Conservation (phyloP, 2,797 vertebrate genomes). For the Tamandua tetradactyla region DNA sequence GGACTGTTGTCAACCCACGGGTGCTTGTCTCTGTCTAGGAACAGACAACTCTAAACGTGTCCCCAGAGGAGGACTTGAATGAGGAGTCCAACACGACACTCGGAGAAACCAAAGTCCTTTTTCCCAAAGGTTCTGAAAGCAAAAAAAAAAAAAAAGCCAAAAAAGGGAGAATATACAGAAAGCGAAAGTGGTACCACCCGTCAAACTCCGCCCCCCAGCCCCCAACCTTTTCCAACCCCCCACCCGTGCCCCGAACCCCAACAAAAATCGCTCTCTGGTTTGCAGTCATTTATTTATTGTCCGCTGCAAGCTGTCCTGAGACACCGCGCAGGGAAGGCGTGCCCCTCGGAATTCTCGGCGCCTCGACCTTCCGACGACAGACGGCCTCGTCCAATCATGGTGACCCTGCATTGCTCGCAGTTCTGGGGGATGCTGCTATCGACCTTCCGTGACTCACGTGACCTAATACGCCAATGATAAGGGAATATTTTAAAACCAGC, state of each 20-base stretch:
- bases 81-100: constrained; percentile 58
- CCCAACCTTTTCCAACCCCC: neutral
- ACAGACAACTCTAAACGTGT: constrained; percentile 83
- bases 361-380: constrained; percentile 86
- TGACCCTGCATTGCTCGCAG: constrained; percentile 87
- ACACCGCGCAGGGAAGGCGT: constrained; percentile 84
- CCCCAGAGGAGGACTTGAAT: constrained; percentile 81
- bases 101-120: constrained; percentile 87
- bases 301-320: constrained; percentile 82
- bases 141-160: neutral
- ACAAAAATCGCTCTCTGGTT: constrained; percentile 84
- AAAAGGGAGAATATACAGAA: constrained; percentile 2
- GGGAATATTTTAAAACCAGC: constrained; percentile 91
- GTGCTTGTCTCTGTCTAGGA: constrained; percentile 85
- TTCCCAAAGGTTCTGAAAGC: constrained; percentile 85
- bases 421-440: constrained; percentile 90
- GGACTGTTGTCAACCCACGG: constrained; percentile 83
- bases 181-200: constrained; percentile 52
- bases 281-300: constrained; percentile 88
- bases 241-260: constrained; percentile 65
- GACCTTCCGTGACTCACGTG: constrained; percentile 88
- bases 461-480: constrained; percentile 90
- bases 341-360: constrained; percentile 83
- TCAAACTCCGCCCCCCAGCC: neutral
- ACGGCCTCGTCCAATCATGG: constrained; percentile 85